Conservation (phyloP, 2,888 invertebrate species). For the Pseudoips prasinana region DNA sequence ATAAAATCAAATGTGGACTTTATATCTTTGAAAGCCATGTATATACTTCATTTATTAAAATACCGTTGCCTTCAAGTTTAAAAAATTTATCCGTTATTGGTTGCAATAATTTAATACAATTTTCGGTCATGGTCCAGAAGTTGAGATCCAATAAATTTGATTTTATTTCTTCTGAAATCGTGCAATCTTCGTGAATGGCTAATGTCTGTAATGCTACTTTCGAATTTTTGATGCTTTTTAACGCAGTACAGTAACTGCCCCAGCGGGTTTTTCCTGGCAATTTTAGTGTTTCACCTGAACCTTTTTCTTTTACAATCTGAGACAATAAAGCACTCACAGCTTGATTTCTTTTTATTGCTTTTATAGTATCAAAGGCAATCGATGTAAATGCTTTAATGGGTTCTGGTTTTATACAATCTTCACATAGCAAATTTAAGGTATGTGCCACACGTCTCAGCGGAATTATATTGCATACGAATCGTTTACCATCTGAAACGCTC, state of each 20-base stretch:
- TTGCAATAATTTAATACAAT: conserved; percentile 15
- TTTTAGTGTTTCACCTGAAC: conserved; percentile 21
- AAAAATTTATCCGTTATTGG: conserved; percentile 19
- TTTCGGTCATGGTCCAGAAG: conserved; percentile 21
- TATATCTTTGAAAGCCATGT: conserved; percentile 18
- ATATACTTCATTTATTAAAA: conserved; percentile 16
- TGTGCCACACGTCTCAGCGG: no score
- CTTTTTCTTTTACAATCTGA: conserved; percentile 21
- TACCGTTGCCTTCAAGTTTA: conserved; percentile 18
- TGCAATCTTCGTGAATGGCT: conserved; percentile 21
- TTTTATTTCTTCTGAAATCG: conserved; percentile 13
- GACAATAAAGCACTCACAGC: conserved; percentile 15
- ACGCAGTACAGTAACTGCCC: conserved; percentile 21
- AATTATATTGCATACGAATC: no score
- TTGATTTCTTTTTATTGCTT: conserved; percentile 16
- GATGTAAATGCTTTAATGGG: conserved; percentile 2
- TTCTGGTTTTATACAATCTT: no score
- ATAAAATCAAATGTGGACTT: conserved; percentile 15
- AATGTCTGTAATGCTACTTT: conserved; percentile 20
- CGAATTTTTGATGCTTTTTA: conserved; percentile 19
- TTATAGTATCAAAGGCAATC: conserved; percentile 9
- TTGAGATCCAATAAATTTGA: conserved; percentile 16
- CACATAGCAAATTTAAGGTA: no score
- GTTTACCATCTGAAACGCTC: no score
- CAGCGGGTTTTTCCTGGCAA: conserved; percentile 20